phyloP scores from a whole-genome alignment of 2,888 invertebrate species.

The Salpingus planirostris region DNA sequence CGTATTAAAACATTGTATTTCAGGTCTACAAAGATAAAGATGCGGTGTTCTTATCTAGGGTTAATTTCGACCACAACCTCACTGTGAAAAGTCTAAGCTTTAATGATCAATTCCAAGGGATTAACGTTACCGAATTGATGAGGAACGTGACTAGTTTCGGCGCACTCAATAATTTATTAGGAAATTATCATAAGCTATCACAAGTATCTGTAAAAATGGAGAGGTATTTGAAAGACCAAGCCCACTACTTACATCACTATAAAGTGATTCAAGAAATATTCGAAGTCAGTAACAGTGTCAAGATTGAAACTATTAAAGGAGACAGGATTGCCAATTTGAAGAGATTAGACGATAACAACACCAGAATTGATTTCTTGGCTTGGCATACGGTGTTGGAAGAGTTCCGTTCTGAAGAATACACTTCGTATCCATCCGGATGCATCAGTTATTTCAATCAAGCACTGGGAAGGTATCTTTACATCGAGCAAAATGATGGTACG shows the following conservation, averaged over 20 bases:
- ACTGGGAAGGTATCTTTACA: conserved; percentile 8
- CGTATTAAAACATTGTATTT: too few species aligned
- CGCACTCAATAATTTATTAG: conserved; percentile 30
- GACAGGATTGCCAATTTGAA: conserved; percentile 2
- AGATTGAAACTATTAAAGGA: conserved; percentile 3
- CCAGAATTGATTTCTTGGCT: conserved; percentile 2
- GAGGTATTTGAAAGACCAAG: conserved; percentile 32
- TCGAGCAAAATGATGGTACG: conserved; percentile 6
- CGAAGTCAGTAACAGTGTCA: conserved; percentile 3
- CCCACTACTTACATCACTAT: conserved; percentile 27
- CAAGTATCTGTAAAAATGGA: conserved; percentile 26
- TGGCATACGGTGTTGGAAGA: neutral
- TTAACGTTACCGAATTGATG: conserved; percentile 32
- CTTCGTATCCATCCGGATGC: conserved; percentile 1
- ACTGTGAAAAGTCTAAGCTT: conserved; percentile 30
- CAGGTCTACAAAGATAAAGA: conserved; percentile 28
- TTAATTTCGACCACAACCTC: conserved; percentile 30
- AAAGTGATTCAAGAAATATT: conserved; percentile 21
- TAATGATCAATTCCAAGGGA: conserved; percentile 28
- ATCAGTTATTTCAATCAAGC: conserved; percentile 7
- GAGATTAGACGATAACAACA: neutral
- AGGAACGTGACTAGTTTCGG: conserved; percentile 26
- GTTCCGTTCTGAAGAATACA: neutral
- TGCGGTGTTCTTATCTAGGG: conserved; percentile 23
- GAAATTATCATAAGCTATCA: conserved; percentile 31